These are phyloP conservation scores for Coptodon rendalli DNA, from an alignment of 2,113 vertebrate genomes.

Conservation along the genomic window DNA sequence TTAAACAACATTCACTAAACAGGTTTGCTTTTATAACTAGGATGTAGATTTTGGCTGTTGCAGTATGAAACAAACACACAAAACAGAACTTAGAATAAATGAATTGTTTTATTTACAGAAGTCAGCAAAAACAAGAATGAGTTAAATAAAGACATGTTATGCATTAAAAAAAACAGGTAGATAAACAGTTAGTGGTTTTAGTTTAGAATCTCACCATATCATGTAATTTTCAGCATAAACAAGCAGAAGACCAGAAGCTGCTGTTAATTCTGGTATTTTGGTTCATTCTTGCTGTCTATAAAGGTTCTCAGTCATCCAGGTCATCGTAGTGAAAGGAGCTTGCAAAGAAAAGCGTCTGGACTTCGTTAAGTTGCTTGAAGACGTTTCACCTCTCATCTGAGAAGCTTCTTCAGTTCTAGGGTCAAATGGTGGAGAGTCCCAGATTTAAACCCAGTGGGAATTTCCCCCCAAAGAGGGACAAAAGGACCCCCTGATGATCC, in stretches of 20 bases:
- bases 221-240: neutral
- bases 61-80: neutral
- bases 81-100: neutral
- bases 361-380: no score
- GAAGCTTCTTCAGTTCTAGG: no score
- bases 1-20: neutral
- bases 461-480: no score
- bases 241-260: neutral
- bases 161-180: neutral
- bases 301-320: no score
- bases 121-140: neutral
- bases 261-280: neutral
- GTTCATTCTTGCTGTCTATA: neutral
- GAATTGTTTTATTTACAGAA: rapidly evolving
- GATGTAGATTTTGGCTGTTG: neutral
- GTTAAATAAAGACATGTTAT: neutral
- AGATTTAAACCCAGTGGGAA: no score
- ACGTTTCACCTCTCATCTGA: no score
- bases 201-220: neutral
- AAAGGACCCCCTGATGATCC: no score
- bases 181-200: neutral
- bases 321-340: no score
- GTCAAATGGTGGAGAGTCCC: no score
- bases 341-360: no score
- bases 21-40: neutral